These are phyloP conservation scores for Lacerta viridis DNA, from an alignment of 2,797 vertebrate genomes.

Conservation along the genomic window DNA sequence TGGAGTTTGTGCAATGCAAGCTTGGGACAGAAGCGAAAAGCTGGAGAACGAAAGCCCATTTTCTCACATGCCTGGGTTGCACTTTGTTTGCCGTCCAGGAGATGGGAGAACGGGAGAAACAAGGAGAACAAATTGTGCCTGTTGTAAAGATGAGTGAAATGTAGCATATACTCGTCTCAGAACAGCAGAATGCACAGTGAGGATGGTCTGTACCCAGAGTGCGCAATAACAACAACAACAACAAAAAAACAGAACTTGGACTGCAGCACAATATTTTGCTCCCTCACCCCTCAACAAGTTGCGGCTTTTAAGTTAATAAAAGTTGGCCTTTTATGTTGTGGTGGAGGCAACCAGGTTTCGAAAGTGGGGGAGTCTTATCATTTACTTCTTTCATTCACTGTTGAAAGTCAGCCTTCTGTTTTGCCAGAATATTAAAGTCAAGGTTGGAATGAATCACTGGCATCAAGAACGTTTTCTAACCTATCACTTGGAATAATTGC, in stretches of 20 bases:
- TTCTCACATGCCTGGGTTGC: conserved; percentile 55
- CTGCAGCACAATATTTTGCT: not conserved
- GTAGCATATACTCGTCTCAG: conserved; percentile 39
- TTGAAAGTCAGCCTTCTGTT: not conserved
- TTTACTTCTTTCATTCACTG: not conserved
- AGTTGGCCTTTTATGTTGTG: not conserved
- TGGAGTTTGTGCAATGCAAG: conserved; percentile 46
- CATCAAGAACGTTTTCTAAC: conserved; percentile 37
- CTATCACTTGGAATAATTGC: conserved; percentile 8
- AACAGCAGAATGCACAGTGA: conserved; percentile 47
- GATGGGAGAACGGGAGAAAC: conserved; percentile 27
- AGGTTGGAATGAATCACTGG: conserved; percentile 4
- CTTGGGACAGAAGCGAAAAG: conserved; percentile 50
- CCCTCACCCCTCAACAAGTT: conserved; percentile 29
- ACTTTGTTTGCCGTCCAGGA: conserved; percentile 48
- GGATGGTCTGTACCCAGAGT: conserved; percentile 31
- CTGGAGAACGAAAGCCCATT: conserved; percentile 38
- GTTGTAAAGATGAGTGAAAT: conserved; percentile 17
- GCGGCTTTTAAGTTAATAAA: conserved; percentile 17
- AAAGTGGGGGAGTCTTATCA: not conserved
- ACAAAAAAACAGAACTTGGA: not conserved
- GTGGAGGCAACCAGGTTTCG: conserved; percentile 15
- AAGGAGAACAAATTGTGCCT: conserved; percentile 24
- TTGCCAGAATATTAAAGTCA: not conserved
- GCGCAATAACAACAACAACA: not conserved